phyloP scores from a whole-genome alignment of 2,888 invertebrate genomes.

The Sturmia bella region DNA sequence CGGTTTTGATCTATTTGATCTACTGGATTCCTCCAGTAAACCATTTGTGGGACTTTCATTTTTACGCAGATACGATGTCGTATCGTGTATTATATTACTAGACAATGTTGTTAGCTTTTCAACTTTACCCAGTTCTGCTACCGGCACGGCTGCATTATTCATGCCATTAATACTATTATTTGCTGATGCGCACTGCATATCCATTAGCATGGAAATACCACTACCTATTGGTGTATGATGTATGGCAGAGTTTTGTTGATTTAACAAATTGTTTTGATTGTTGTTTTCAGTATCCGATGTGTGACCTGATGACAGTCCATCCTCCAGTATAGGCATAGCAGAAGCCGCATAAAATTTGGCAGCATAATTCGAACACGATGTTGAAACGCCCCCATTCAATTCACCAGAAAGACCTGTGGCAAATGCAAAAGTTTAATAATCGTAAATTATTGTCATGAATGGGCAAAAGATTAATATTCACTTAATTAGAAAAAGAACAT shows the following conservation, averaged over 20 bases:
- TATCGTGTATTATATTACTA: constrained; percentile 71
- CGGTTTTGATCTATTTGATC: constrained; percentile 65
- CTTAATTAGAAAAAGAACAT: too few relatives aligned
- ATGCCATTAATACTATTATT: constrained; percentile 79
- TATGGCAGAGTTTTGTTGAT: constrained; percentile 72
- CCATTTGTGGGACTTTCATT: constrained; percentile 78
- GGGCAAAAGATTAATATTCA: too few relatives aligned
- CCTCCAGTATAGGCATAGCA: constrained; percentile 95
- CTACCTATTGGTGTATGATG: constrained; percentile 70
- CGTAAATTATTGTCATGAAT: neutral
- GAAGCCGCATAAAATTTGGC: constrained; percentile 85
- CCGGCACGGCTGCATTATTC: constrained; percentile 74
- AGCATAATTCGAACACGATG: constrained; percentile 85
- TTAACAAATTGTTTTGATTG: constrained; percentile 83
- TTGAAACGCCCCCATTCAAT: constrained; percentile 83
- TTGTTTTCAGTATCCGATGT: constrained; percentile 96
- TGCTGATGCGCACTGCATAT: constrained; percentile 79
- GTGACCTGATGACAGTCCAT: constrained; percentile 96
- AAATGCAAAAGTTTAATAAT: neutral
- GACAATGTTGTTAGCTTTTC: constrained; percentile 59
- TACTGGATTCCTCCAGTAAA: constrained; percentile 71
- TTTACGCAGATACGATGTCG: constrained; percentile 67
- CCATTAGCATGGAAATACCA: constrained; percentile 81
- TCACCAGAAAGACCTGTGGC: constrained; percentile 82
- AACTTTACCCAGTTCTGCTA: constrained; percentile 73